Conservation (phyloP, 2,888 invertebrate genomes). For the Stomorhina lunata region DNA sequence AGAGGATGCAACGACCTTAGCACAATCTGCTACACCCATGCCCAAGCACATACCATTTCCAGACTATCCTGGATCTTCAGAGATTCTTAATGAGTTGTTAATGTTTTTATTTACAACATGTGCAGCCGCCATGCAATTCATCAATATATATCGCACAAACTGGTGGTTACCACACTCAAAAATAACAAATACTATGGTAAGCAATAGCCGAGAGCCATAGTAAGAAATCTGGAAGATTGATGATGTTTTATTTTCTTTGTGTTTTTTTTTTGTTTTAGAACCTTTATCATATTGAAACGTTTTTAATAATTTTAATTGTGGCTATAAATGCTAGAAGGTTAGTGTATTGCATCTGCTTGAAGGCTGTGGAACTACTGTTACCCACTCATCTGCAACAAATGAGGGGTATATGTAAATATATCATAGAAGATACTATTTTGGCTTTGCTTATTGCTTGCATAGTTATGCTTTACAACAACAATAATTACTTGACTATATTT, state of each 20-base stretch:
- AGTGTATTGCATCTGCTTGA: conserved; percentile 83
- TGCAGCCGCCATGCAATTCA: conserved; percentile 92
- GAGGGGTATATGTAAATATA: conserved; percentile 73
- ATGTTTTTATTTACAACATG: conserved; percentile 90
- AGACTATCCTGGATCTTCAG: conserved; percentile 88
- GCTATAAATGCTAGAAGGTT: conserved; percentile 90
- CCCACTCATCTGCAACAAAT: conserved; percentile 79
- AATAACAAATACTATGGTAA: conserved; percentile 92
- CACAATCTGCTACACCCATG: conserved; percentile 68
- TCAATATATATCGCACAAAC: conserved; percentile 96
- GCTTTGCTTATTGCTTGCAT: conserved; percentile 84
- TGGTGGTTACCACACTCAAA: conserved; percentile 99
- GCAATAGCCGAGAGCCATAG: too few relatives aligned
- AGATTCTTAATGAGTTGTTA: conserved; percentile 91
- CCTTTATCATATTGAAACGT: conserved; percentile 94
- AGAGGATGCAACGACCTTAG: conserved; percentile 36
- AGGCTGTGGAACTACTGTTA: conserved; percentile 80
- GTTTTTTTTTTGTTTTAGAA: conserved; percentile 84
- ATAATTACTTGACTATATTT: conserved; percentile 89
- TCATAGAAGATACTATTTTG: conserved; percentile 83
- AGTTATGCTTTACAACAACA: conserved; percentile 87
- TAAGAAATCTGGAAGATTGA: too few relatives aligned
- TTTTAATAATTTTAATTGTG: conserved; percentile 91
- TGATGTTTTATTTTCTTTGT: neutral
- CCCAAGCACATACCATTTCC: conserved; percentile 91